Conservation (phyloP, 2,113 vertebrate genomes). For the Tor tambroides region DNA sequence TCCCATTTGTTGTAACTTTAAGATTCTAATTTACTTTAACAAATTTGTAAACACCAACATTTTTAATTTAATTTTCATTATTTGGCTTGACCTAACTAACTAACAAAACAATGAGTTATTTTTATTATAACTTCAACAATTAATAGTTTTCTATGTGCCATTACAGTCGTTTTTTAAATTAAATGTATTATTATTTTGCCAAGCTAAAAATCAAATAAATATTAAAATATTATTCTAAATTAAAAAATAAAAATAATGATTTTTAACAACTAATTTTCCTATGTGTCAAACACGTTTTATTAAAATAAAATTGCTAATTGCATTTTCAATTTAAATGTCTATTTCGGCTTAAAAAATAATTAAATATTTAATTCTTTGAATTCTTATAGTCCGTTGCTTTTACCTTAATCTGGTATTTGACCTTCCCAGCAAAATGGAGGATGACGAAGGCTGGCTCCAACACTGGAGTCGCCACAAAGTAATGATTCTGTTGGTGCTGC, state of each 20-base stretch:
- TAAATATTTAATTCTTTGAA: too few relatives aligned
- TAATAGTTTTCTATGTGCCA: too few relatives aligned
- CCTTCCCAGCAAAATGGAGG: slow-evolving; percentile 93
- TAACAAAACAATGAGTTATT: too few relatives aligned
- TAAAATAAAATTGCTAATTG: background rate
- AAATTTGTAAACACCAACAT: background rate
- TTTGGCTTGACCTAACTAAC: background rate
- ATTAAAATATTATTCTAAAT: background rate
- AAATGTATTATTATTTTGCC: too few relatives aligned
- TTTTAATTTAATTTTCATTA: background rate
- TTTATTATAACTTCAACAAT: too few relatives aligned
- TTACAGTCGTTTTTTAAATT: too few relatives aligned
- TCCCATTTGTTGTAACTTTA: too few relatives aligned
- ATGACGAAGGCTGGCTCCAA: slow-evolving; percentile 97
- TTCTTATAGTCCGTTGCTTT: background rate
- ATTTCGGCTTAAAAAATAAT: too few relatives aligned
- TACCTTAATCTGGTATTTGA: slow-evolving; percentile 98
- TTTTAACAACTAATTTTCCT: too few relatives aligned
- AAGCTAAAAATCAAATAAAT: too few relatives aligned
- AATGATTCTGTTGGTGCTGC: slow-evolving; percentile 93
- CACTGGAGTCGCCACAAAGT: slow-evolving; percentile 92
- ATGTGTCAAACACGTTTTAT: too few relatives aligned
- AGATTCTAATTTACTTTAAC: background rate
- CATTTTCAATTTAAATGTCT: background rate
- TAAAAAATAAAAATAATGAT: too few relatives aligned